Evolutionary conservation across 2,888 invertebrate genomes (phyloP), one percentile per base, ranked within the genome.

Genomic region (Diarsia brunnea): DNA sequence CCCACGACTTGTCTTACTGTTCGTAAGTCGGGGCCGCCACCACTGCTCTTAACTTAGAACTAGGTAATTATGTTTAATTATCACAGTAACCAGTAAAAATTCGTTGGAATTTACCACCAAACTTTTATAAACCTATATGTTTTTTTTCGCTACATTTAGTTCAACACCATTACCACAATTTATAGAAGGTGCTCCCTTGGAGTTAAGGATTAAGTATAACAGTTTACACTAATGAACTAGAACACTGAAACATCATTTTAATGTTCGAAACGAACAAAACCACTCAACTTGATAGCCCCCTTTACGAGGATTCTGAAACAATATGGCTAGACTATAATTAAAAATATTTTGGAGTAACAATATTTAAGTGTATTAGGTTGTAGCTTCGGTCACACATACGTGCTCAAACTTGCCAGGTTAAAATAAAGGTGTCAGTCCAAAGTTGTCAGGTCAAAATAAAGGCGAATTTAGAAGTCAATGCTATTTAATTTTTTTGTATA

Each of bases 231-330:
- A 81, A 78, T 85, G 73, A 84, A 81, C 73, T 78, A 64, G 53
- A 77, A 77, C 24, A 69, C 31, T 55, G 45, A 49, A 84, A 72
- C 85, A 85, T 85, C 49, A 85, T 78, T 85, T 84, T 78, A 85
- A 74, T 85, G 61, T 74, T 67, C 12, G 10, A 72, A 81, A 70
- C n/a, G 65, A 78, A 84, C 53, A 11, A 74, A 79, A 85, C 74
- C 85, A 85, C 82, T 83, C 74, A 78, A 72, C 60, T 81, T 82
- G 82, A 83, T 83, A 69, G 71, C 55, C 61, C 71, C 69, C 63
- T 81, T 85, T 81, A 81, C 51, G 78, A 82, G 77, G 31, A 80
- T 55, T 84, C 58, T 60, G 64, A 67, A 83, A 85, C 73, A 84
- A 78, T 77, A 83, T 53, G 65, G 43, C 81, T 61, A 60, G 60